A percentile compares a stretch with the other conserved stretches of the same genome.
These are phyloP conservation scores for Cariama cristata DNA, from an alignment of 2,113 vertebrate species.

Conservation along the genomic window DNA sequence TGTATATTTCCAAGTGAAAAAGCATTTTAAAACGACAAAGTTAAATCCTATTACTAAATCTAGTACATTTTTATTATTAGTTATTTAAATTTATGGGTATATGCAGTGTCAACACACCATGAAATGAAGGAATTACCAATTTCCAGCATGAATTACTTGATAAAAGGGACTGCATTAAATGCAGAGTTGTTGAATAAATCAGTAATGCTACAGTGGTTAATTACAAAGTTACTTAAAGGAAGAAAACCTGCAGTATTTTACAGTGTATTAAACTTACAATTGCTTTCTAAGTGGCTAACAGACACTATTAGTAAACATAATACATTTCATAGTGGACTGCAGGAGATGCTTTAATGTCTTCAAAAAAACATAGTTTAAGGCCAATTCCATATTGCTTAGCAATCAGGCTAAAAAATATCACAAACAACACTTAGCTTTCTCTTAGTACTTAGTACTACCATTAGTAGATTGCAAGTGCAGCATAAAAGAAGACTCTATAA, in stretches of 20 bases:
- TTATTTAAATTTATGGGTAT: constrained; percentile 37
- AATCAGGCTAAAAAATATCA: not conserved
- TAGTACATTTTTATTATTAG: not conserved
- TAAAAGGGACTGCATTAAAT: constrained; percentile 18
- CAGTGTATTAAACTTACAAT: not conserved
- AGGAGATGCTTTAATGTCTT: not conserved
- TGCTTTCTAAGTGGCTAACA: not conserved
- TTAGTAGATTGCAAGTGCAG: not conserved
- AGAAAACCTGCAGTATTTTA: constrained; percentile 26
- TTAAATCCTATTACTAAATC: not conserved
- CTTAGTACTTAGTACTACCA: not conserved
- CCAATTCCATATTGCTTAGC: not conserved
- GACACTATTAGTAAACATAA: not conserved
- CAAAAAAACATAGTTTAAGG: not conserved
- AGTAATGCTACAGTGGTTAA: constrained; percentile 39
- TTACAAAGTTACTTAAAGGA: constrained; percentile 53
- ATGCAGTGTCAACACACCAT: constrained; percentile 4
- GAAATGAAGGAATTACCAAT: constrained; percentile 47
- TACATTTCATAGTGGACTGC: not conserved
- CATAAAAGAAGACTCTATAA: not conserved
- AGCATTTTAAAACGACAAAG: not conserved
- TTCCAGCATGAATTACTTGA: constrained; percentile 47
- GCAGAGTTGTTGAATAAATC: constrained; percentile 28
- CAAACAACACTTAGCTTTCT: not conserved
- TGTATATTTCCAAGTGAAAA: not conserved